Base-by-base conservation (phyloP, 2,113 vertebrate species). In the Perca flavescens region DNA sequence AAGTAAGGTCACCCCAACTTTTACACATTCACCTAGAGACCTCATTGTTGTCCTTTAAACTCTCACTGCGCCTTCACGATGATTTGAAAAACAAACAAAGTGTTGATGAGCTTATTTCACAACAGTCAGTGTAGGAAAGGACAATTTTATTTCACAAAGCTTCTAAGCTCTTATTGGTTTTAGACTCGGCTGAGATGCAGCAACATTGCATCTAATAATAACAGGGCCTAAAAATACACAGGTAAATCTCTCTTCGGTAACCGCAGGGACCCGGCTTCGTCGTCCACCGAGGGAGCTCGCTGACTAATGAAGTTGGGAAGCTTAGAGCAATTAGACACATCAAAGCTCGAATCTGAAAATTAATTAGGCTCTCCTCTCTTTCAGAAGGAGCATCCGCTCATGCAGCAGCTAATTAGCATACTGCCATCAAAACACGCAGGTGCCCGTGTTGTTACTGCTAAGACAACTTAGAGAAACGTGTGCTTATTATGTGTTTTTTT, bases 301-400 rank as follows among this genome's bases (percentile, higher is more conserved):
- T 82, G 86, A 92, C 93, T 95, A 95, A 96, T 94, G 94, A 95
- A 94, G 94, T 94, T 89, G 92, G 90, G 92, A 94, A 94, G 94
- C 94, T 95, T 94, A 93, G 91, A 93, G 94, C 94, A 95, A 96
- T 95, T 95, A 95, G 93, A 93, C 93, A 95, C 95, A 96, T 96
- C 95, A 96, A 96, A 96, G 95, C 92, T 89, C 61, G 86, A 95
- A 95, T 93, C 94, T 93, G 93, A 92, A 95, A 95, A 96, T 95
- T 95, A 96, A 95, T 96, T 95, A 96, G 95, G 90, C 91, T 94
- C 91, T 82, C 81, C 85, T 93, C 90, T 88, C 91, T 75, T 91
- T 94, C 70, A 80, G 81, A 88, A 90, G 86, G 83, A 89, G 89
- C 94, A 94, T 92, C 93, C 90, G 89, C 90, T 93, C 90, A 86